These are phyloP conservation scores for Scaptomyza montana DNA, from an alignment of 1,140 invertebrate species.

Conservation along the genomic window DNA sequence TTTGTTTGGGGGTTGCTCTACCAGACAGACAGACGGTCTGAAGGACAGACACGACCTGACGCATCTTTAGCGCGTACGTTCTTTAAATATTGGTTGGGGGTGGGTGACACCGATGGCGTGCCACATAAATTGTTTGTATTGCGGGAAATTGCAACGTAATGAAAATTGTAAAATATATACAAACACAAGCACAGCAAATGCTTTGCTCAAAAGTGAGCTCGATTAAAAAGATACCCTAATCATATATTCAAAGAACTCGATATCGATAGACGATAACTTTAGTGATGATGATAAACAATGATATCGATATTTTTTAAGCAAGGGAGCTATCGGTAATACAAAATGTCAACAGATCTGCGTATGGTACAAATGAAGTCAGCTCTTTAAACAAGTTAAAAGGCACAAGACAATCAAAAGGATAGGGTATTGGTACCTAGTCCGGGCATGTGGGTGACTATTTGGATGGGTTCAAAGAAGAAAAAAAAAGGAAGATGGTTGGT, in stretches of 20 bases:
- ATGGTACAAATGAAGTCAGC: too few relatives aligned
- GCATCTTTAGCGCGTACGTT: conserved; percentile 14
- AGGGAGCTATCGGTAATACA: too few relatives aligned
- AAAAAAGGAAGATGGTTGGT: neutral
- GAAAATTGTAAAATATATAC: conserved; percentile 58
- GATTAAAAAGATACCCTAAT: neutral
- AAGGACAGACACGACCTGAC: conserved; percentile 11
- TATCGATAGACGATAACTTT: too few relatives aligned
- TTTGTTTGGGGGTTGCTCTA: conserved; percentile 21
- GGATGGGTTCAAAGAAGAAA: neutral
- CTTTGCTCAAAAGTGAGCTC: neutral
- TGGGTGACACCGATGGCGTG: conserved; percentile 53
- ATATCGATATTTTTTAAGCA: too few relatives aligned
- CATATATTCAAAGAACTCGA: too few relatives aligned
- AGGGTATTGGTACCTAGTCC: too few relatives aligned
- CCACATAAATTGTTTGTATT: conserved; percentile 69
- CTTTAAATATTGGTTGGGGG: neutral
- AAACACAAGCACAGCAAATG: neutral
- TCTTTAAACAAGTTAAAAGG: too few relatives aligned
- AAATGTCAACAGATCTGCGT: too few relatives aligned
- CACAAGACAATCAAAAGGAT: too few relatives aligned
- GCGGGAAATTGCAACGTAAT: conserved; percentile 51
- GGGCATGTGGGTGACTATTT: neutral
- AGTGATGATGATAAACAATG: too few relatives aligned
- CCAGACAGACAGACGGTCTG: neutral